Percentiles rank a stretch among this genome's conserved stretches.
Conservation (phyloP, 2,113 vertebrate genomes). For the Bos taurus region ARS-UCD2.0 NC_037348.1:14674501-14675000, state of each 20-base stretch:
- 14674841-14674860: not conserved
- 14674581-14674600: not conserved
- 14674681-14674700: not conserved
- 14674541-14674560: not conserved
- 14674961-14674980: not conserved
- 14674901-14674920: not conserved
- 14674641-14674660: not conserved
- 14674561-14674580: not conserved
- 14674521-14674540: not conserved
- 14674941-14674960: not conserved
- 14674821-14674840: not conserved
- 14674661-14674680: rapidly evolving
- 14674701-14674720: not conserved
- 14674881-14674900: not conserved
- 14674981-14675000: not conserved
- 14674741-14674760: not conserved
- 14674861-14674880: no score
- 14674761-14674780: not conserved
- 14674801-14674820: not conserved
- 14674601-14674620: not conserved
- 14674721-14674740: not conserved
- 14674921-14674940: not conserved
- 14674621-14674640: not conserved
- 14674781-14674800: not conserved
- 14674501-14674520: not conserved